Base-by-base conservation (phyloP, 2,888 invertebrate species). In the Athalia rosae region DNA sequence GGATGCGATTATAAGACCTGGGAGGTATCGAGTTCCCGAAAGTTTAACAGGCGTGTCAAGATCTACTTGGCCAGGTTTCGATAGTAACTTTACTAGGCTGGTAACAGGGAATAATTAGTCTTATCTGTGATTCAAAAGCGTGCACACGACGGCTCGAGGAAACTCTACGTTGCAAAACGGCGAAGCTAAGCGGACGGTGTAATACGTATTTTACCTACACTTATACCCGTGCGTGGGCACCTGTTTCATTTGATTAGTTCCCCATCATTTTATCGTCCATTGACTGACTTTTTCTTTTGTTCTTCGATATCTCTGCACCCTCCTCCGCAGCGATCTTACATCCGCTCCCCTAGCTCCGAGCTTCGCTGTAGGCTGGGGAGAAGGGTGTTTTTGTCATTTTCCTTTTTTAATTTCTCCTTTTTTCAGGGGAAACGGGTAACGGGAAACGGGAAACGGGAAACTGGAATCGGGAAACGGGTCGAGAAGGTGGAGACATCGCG, bases 401-500 rank as follows among this genome's bases (percentile, higher is more conserved):
- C 28, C 28, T 28, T 28, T 28, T 28, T 28, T 28, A 28, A 28
- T 28, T 28, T 28, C 28, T 28, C 28, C 28, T 28, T 2, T 28
- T 28, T 28, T n/a, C 28, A 28, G 28, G 28, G 28, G 28, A n/a
- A n/a, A n/a, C n/a, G n/a, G n/a, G n/a, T 28, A 28, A 28, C 28
- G 28, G 28, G 59, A 61, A 56, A 79, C 62, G 61, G 66, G 76
- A 74, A 50, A 28, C 28, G 28, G 28, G 28, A 28, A 28, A 28
- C 28, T 28, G 28, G 28, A 28, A 28, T 56, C 15, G 67, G 61
- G 64, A 80, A 79, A 71, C 76, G 76, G 78, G 77, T 45, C 9
- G 78, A 28, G 48, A 80, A 78, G 79, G 80, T 77, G 78, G 79
- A 79, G 83, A 81, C 82, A 79, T 77, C 78, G 76, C 81, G 83